Percentiles rank a stretch among this genome's conserved stretches.
Conservation (phyloP, 2,888 invertebrate species). For the Muscina levida region DNA sequence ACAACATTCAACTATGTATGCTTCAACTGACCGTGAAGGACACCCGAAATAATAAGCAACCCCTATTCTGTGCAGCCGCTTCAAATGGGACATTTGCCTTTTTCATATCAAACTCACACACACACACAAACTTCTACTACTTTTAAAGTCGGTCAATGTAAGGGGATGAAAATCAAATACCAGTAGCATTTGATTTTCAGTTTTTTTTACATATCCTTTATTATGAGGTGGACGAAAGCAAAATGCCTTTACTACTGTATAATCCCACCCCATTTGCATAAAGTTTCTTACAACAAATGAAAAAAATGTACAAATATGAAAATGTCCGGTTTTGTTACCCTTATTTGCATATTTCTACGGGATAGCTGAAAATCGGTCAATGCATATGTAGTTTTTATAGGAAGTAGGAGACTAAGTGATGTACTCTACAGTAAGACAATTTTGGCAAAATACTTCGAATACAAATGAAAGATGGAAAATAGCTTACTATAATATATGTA, state of each 20-base stretch:
- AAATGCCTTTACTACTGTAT: not conserved
- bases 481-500: too few species aligned
- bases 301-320: slow-evolving; percentile 6
- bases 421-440: not conserved
- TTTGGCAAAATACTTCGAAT: too few species aligned
- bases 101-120: slow-evolving; percentile 1
- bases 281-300: not conserved
- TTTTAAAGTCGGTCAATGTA: not conserved
- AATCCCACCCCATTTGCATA: slow-evolving; percentile 20
- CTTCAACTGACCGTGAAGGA: slow-evolving; percentile 11
- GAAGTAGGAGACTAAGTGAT: not conserved
- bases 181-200: slow-evolving; percentile 1
- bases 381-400: not conserved
- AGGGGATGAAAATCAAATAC: not conserved
- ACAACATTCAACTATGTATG: not conserved
- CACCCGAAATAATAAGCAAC: not conserved
- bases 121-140: not conserved
- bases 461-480: too few species aligned
- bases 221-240: slow-evolving; percentile 2
- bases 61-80: not conserved
- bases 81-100: not conserved
- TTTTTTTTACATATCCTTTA: not conserved
- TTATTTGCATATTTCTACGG: not conserved
- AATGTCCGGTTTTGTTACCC: slow-evolving; percentile 16
- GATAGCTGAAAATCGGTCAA: slow-evolving; percentile 1